Percentiles rank a stretch among this genome's conserved stretches.
phyloP scores from a whole-genome alignment of 1,140 invertebrate genomes.

The Proales similis region DNA sequence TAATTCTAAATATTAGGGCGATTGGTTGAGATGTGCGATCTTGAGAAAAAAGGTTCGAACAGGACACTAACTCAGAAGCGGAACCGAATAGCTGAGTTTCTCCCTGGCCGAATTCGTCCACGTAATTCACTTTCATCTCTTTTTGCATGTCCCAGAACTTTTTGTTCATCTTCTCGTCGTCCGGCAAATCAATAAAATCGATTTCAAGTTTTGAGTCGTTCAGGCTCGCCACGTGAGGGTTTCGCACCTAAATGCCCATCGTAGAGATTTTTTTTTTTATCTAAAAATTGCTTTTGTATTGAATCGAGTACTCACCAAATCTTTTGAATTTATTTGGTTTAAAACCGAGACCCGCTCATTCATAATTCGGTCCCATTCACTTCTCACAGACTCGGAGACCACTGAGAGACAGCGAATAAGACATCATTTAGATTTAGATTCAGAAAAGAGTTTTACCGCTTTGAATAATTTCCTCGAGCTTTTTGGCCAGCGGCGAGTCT shows the following conservation, averaged over 20 bases:
- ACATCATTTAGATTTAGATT: background rate
- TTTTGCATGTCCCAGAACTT: slow-evolving; percentile 26
- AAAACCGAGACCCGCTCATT: too few species aligned
- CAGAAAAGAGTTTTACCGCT: background rate
- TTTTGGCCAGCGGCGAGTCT: too few species aligned
- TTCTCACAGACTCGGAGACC: slow-evolving; percentile 6
- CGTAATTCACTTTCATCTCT: slow-evolving; percentile 37
- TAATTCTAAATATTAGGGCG: too few species aligned
- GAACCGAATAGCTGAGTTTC: slow-evolving; percentile 21
- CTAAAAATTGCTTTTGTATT: too few species aligned
- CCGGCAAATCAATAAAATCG: slow-evolving; percentile 30
- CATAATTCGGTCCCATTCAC: slow-evolving; percentile 22
- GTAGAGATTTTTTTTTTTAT: too few species aligned
- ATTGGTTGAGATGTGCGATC: too few species aligned
- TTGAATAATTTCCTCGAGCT: background rate
- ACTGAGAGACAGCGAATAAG: slow-evolving; percentile 9
- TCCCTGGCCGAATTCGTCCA: slow-evolving; percentile 21
- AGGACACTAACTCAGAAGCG: too few species aligned
- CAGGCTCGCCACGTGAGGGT: too few species aligned
- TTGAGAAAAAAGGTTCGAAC: too few species aligned
- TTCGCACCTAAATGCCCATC: too few species aligned
- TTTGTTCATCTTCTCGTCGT: slow-evolving; percentile 33
- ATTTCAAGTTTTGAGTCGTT: background rate
- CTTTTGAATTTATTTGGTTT: slow-evolving; percentile 16
- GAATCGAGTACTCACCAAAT: slow-evolving; percentile 23